Conservation (phyloP, 2,797 vertebrate genomes). For the Acanthis flammea region DNA sequence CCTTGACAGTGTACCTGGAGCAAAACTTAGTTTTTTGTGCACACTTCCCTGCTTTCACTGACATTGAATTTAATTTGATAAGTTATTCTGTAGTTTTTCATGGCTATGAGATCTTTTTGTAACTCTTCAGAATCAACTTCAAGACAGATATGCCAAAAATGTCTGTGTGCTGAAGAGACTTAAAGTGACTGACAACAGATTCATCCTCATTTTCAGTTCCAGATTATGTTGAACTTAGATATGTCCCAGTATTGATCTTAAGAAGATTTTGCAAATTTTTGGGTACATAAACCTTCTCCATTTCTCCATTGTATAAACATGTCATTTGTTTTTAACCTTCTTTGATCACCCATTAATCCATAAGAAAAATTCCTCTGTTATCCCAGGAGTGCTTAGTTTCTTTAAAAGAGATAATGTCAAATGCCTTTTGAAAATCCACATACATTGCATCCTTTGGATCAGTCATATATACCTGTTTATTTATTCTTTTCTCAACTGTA, state of each 20-base stretch:
- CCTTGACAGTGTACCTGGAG: neutral
- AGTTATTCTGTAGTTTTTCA: neutral
- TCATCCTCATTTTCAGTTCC: neutral
- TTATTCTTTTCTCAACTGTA: neutral
- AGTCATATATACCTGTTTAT: neutral
- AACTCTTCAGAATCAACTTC: neutral
- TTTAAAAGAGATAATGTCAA: neutral
- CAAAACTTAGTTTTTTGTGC: neutral
- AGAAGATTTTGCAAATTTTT: constrained; percentile 35
- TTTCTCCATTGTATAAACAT: neutral
- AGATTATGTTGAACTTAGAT: neutral
- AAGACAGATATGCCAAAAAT: neutral
- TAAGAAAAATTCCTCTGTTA: neutral
- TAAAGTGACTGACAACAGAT: neutral
- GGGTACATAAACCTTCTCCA: neutral
- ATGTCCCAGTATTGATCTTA: neutral
- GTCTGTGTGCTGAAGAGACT: neutral
- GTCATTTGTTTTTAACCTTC: neutral
- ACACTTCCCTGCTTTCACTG: neutral
- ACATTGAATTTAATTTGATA: neutral
- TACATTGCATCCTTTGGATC: neutral
- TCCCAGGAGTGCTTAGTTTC: neutral
- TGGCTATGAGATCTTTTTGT: neutral
- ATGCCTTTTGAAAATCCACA: neutral
- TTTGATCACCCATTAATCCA: constrained; percentile 43